Evolutionary conservation across 2,113 vertebrate genomes (phyloP), one percentile per base, ranked within the genome.

Genomic region (Charina bottae): DNA sequence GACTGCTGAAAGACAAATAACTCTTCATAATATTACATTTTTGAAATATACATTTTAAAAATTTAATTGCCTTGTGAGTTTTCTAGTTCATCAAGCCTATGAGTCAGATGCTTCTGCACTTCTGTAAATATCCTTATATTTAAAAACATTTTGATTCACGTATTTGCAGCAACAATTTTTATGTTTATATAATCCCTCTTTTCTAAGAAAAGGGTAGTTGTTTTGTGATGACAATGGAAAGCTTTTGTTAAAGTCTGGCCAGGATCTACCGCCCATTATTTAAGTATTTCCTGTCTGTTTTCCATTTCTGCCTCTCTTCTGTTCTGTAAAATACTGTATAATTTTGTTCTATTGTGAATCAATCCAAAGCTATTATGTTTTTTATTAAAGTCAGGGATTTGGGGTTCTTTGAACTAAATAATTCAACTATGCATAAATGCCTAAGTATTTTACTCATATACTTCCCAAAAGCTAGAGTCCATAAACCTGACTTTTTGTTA

Each of bases 371-470:
- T 84, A 87, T 93, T 88, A 87, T 94, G 95, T 92, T 72, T 95
- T 90, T 85, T 93, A 93, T 88, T 19, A 72, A 88, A 78, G 54
- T 54, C 33, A 91, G 89, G 89, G 85, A 59, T 95, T 91, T 92
- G 58, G 91, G 87, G 89, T 42, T 59, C 58, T 59, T 2, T 1
- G 46, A 94, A 90, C 93, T 68, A 87, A 64, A 93, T 7, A 72
- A 55, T 92, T 94, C 86, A 85, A 92, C 84, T 94, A 93, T 89
- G 91, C 92, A 96, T 94, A 13, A 88, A 93, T 88, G 55, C 88
- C 93, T 92, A 92, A 87, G 58, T 87, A 92, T 33, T 96, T 94
- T 93, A 96, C 92, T 96, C 93, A 96, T 93, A 86, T 91, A 54
- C 26, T 96, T 95, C 90, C 93, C 93, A 94, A 96, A 95, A 94